Base-by-base conservation (phyloP, 53 echinoderm and acorn worm genomes). In the Astropecten irregularis region DNA sequence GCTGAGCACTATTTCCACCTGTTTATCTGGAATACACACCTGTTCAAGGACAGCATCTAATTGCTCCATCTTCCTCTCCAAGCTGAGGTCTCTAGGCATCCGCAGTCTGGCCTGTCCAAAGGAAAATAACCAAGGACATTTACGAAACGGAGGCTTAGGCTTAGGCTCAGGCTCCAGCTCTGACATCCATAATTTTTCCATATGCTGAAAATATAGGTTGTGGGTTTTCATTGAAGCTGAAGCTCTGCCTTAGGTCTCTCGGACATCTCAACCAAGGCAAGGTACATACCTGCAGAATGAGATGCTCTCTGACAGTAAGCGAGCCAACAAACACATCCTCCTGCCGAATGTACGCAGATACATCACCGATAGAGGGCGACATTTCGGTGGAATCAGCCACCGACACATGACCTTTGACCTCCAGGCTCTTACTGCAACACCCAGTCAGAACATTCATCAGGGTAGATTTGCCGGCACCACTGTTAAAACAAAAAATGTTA, bases 391-490 rank as follows among this genome's bases (percentile, higher is more conserved):
- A 64, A 1, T 87, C 91, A 31, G 84, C 87, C 57, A 87, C 68
- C 20, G 67, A 55, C 52, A 91, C 91, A 5, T 77, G 59, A 68
- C 91, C 91, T n/a, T 63, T 69, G 6, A 91, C 87, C 39, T 91
- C 91, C 10, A 91, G 63, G 47, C 77, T 84, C 30, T 59, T 49
- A 34, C 84, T 56, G 10, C 66, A 69, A 27, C 84, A 77, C 77
- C 87, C 77, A 57, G 85, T 87, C 44, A 91, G 65, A n/a, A 91
- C 87, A 51, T 91, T 91, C 64, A 91, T 71, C 21, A 91, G 69
- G 23, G 91, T 91, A 14, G 91, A 87, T 54, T 91, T 91, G 35
- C 91, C 91, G 40, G 91, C 87, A 18, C 91, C 91, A 71, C 91
- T 91, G 48, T 6, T n/a, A n/a, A n/a, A n/a, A n/a, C n/a, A n/a